Evolutionary conservation across 1,140 invertebrate species (phyloP).

Genomic region (Pseudomyrmex dendroicus): DNA sequence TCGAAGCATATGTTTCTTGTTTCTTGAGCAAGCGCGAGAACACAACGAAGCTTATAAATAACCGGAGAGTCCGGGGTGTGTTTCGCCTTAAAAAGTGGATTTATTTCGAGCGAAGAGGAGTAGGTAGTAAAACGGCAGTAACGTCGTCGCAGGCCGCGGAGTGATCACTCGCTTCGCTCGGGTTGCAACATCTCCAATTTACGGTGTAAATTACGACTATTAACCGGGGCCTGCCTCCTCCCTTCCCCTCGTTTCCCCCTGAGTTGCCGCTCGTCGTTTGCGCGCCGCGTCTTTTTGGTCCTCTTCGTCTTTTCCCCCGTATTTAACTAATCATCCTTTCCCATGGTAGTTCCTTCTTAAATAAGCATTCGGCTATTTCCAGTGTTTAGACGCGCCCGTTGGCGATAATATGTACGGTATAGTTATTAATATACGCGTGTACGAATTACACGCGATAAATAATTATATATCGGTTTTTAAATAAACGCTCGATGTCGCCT

Average conservation of each 20-base stretch:
- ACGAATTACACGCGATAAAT: too few relatives aligned
- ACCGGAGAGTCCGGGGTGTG: neutral
- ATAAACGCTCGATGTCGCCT: too few relatives aligned
- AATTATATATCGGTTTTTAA: neutral
- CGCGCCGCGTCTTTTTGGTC: neutral
- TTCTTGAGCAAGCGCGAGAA: slow-evolving; percentile 4
- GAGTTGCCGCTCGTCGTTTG: neutral
- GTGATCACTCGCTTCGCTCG: neutral
- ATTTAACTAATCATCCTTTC: neutral
- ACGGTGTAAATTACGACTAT: slow-evolving; percentile 43
- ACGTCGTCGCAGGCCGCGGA: neutral
- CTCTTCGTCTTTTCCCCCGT: neutral
- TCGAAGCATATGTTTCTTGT: slow-evolving; percentile 12
- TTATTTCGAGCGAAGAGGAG: slow-evolving; percentile 29
- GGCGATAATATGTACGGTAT: neutral
- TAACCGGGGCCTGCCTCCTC: neutral
- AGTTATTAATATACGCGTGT: too few relatives aligned
- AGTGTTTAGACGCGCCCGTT: neutral
- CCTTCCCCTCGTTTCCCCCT: too few relatives aligned
- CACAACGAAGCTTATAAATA: slow-evolving; percentile 36
- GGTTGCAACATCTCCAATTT: slow-evolving; percentile 14
- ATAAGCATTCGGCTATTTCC: slow-evolving; percentile 24
- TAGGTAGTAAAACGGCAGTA: slow-evolving; percentile 24
- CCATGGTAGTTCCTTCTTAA: neutral
- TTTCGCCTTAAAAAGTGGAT: slow-evolving; percentile 51